Evolutionary conservation across 2,888 invertebrate genomes (phyloP).

Genomic region (Dione juno): DNA sequence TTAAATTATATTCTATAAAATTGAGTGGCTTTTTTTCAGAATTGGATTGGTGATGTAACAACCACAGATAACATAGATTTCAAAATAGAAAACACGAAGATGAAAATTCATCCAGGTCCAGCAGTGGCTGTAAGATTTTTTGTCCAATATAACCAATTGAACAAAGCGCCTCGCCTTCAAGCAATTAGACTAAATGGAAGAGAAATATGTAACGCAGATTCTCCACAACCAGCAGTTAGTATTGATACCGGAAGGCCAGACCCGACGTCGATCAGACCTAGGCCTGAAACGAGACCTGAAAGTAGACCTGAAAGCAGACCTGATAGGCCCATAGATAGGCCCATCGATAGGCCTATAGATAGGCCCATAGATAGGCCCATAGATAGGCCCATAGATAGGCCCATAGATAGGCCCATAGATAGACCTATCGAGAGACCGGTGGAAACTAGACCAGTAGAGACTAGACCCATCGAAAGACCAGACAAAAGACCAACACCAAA

Average conservation of each 20-base stretch:
- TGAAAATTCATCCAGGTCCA: slow-evolving; percentile 82
- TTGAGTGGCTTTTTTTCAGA: slow-evolving; percentile 62
- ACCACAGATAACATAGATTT: slow-evolving; percentile 84
- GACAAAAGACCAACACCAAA: slow-evolving; percentile 30
- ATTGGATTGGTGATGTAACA: slow-evolving; percentile 84
- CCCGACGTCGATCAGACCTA: slow-evolving; percentile 30
- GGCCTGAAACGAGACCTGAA: slow-evolving; percentile 35
- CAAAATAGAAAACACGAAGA: slow-evolving; percentile 83
- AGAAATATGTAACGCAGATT: slow-evolving; percentile 81
- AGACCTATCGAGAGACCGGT: slow-evolving; percentile 40
- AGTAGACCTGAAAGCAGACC: slow-evolving; percentile 31
- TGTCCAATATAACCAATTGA: slow-evolving; percentile 81
- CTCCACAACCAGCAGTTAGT: slow-evolving; percentile 58
- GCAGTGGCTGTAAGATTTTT: slow-evolving; percentile 83
- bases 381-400: slow-evolving; percentile 41
- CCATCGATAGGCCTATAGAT: slow-evolving; percentile 39
- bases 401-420: slow-evolving; percentile 39
- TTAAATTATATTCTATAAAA: background rate
- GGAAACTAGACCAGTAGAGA: slow-evolving; percentile 32
- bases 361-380: slow-evolving; percentile 41
- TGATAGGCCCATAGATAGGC: slow-evolving; percentile 42
- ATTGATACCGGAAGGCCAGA: slow-evolving; percentile 47
- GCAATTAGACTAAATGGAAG: slow-evolving; percentile 83
- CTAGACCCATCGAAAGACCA: slow-evolving; percentile 25
- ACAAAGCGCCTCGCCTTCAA: slow-evolving; percentile 74